These are phyloP conservation scores for Paracentrotus lividus DNA, from an alignment of 53 echinoderm and acorn worm species.

Conservation along the genomic window DNA sequence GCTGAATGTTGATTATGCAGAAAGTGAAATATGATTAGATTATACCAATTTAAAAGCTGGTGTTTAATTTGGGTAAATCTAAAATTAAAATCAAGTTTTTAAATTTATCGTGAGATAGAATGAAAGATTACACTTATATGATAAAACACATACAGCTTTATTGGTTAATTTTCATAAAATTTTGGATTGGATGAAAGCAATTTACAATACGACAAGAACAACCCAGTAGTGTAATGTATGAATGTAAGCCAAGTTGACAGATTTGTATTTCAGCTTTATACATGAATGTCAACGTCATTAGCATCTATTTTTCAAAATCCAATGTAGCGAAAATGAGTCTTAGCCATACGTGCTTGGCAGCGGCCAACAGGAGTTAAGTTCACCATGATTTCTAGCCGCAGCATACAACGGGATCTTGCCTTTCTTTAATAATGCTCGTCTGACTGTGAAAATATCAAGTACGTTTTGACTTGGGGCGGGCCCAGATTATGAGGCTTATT, in stretches of 20 bases:
- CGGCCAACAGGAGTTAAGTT: background rate
- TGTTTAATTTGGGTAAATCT: no score
- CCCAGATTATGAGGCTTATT: background rate
- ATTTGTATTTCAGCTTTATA: background rate
- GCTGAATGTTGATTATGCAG: no score
- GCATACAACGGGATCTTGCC: background rate
- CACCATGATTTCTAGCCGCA: background rate
- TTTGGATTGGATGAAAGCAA: background rate
- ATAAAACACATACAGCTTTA: no score
- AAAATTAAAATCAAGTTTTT: no score
- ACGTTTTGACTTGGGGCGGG: background rate
- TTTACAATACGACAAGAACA: background rate
- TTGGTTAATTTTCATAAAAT: background rate
- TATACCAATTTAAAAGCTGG: background rate
- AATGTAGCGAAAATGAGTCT: background rate
- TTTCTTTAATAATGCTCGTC: background rate
- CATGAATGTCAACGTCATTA: conserved; percentile 30
- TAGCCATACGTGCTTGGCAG: background rate
- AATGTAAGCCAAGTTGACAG: background rate
- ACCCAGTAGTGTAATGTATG: background rate
- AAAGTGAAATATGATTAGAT: background rate
- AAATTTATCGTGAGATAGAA: no score
- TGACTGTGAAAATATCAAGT: background rate
- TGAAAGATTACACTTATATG: no score
- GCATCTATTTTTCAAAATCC: background rate